Conservation (phyloP, 2,113 vertebrate genomes). For the Sinocyclocheilus grahami region DNA sequence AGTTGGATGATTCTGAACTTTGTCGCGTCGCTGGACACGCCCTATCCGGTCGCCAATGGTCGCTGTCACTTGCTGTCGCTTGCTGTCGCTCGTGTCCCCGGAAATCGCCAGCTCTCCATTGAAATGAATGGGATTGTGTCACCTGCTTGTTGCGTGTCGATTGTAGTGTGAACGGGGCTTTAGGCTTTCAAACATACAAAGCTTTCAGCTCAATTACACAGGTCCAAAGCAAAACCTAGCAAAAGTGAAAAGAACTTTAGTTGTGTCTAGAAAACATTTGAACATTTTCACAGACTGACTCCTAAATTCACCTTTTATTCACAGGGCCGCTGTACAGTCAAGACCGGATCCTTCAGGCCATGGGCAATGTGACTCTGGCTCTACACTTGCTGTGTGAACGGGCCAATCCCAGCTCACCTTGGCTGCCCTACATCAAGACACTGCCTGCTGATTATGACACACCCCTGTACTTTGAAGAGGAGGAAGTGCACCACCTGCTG, state of each 20-base stretch:
- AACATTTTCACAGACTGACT: too few relatives aligned
- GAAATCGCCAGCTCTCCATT: too few relatives aligned
- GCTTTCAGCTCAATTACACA: background rate
- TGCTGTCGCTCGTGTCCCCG: too few relatives aligned
- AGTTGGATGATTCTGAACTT: too few relatives aligned
- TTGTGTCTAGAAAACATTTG: background rate
- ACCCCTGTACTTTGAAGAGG: constrained; percentile 92
- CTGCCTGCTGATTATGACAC: constrained; percentile 92
- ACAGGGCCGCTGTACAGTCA: constrained; percentile 90
- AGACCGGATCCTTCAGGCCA: constrained; percentile 96
- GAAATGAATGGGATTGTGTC: too few relatives aligned
- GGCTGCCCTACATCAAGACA: constrained; percentile 95
- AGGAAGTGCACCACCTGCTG: constrained; percentile 89
- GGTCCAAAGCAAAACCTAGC: background rate
- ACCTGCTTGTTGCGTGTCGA: too few relatives aligned
- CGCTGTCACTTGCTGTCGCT: too few relatives aligned
- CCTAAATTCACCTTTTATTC: constrained; percentile 42
- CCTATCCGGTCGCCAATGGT: too few relatives aligned
- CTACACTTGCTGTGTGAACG: constrained; percentile 95
- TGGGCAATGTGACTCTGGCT: constrained; percentile 96
- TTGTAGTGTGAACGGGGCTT: too few relatives aligned
- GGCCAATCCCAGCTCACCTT: constrained; percentile 84
- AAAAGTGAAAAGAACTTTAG: background rate
- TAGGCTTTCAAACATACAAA: background rate
- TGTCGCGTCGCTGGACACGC: too few relatives aligned